phyloP scores from a whole-genome alignment of 2,113 vertebrate species.

The Ochotona princeps region DNA sequence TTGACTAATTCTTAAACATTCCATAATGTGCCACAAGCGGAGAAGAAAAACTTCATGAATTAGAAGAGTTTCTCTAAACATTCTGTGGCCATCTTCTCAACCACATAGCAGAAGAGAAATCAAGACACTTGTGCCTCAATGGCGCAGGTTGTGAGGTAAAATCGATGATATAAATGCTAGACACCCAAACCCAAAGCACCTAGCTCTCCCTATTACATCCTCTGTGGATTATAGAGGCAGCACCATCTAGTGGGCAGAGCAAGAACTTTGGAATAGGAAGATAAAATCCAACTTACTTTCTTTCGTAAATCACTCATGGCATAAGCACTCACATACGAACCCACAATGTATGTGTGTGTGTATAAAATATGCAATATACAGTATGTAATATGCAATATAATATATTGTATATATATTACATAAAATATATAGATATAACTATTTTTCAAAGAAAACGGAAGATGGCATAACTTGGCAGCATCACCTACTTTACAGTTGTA shows the following conservation, averaged over 20 bases:
- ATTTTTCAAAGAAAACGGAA: not conserved
- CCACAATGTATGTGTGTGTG: too few species aligned
- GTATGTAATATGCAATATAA: too few species aligned
- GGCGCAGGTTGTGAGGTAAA: not conserved
- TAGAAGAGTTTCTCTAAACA: not conserved
- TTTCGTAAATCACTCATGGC: not conserved
- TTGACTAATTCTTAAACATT: not conserved
- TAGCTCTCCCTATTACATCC: not conserved
- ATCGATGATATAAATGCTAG: not conserved
- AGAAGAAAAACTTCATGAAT: not conserved
- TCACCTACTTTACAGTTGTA: not conserved
- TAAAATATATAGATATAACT: too few species aligned
- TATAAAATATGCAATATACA: too few species aligned
- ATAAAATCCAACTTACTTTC: not conserved
- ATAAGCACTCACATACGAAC: too few species aligned
- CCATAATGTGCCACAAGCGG: not conserved
- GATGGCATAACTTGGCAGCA: not conserved
- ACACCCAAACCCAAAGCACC: rapidly evolving
- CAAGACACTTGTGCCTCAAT: not conserved
- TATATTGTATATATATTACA: too few species aligned
- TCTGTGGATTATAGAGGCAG: not conserved
- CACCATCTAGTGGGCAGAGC: conserved; percentile 59
- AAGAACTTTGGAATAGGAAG: not conserved
- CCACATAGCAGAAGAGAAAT: not conserved
- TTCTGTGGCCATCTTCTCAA: not conserved